Evolutionary conservation across 2,113 vertebrate genomes (phyloP).

Genomic region (Enhydra lutris): DNA sequence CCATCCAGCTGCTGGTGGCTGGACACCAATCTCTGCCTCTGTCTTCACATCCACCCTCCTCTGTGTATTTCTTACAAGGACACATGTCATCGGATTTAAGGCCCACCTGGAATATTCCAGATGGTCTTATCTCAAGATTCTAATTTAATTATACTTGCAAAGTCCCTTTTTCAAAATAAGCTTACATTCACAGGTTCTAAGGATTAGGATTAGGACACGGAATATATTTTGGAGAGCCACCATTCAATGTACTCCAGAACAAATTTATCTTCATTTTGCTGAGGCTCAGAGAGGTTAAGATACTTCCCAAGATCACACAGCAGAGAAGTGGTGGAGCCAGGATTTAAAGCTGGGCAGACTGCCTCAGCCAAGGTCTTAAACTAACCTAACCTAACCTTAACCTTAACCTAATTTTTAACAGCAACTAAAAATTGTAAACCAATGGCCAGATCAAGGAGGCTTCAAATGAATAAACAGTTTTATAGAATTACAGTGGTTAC

Average conservation of each 20-base stretch:
- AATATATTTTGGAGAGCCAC: background rate
- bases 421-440: background rate
- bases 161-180: background rate
- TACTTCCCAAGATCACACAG: background rate
- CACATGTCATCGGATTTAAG: background rate
- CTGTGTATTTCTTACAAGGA: background rate
- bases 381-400: too few relatives aligned
- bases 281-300: background rate
- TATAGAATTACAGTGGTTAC: background rate
- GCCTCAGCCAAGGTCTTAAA: background rate
- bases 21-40: background rate
- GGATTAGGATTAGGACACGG: too few relatives aligned
- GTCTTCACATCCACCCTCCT: background rate
- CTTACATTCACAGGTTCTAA: background rate
- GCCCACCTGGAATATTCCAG: background rate
- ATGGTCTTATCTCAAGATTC: background rate
- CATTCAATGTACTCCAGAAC: background rate
- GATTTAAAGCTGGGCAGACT: background rate
- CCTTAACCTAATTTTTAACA: background rate
- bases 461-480: background rate
- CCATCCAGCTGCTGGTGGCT: background rate
- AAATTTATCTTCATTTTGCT: background rate
- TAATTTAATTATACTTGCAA: background rate
- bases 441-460: background rate
- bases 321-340: background rate